phyloP scores from a whole-genome alignment of 2,888 invertebrate species.

The Agrilus cyanescens region DNA sequence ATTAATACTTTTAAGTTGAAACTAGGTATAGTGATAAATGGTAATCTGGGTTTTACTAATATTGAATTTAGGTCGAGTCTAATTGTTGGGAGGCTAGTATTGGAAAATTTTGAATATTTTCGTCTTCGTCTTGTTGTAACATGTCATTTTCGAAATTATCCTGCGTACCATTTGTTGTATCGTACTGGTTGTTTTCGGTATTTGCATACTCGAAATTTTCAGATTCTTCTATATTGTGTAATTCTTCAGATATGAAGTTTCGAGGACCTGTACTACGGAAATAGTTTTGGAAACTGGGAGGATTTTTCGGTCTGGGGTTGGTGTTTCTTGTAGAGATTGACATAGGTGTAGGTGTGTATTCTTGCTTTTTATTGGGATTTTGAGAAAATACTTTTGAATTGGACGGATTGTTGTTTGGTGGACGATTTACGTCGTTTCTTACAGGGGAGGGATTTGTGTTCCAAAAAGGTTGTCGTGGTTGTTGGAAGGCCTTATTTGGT shows the following conservation, averaged over 20 bases:
- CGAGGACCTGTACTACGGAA: slow-evolving; percentile 2
- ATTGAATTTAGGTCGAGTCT: slow-evolving; percentile 8
- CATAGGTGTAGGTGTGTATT: slow-evolving; percentile 8
- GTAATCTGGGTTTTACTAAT: slow-evolving; percentile 8
- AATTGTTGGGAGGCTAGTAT: slow-evolving; percentile 7
- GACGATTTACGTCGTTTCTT: neutral
- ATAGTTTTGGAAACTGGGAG: neutral
- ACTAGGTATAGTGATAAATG: too few relatives aligned
- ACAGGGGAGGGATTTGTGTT: neutral
- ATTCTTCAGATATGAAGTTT: slow-evolving; percentile 8
- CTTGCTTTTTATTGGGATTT: neutral
- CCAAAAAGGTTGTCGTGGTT: neutral
- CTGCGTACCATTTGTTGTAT: neutral
- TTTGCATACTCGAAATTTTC: neutral
- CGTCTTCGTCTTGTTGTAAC: neutral
- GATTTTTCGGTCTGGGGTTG: neutral
- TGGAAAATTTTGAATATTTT: slow-evolving; percentile 5
- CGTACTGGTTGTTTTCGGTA: neutral
- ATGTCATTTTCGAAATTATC: slow-evolving; percentile 2
- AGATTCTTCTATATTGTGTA: slow-evolving; percentile 6
- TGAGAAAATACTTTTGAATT: neutral
- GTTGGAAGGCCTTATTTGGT: neutral
- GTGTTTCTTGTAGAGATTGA: slow-evolving; percentile 6
- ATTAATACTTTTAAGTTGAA: too few relatives aligned
- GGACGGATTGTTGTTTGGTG: neutral